Conservation (phyloP, 2,113 vertebrate species). For the Brachirus orientalis region DNA sequence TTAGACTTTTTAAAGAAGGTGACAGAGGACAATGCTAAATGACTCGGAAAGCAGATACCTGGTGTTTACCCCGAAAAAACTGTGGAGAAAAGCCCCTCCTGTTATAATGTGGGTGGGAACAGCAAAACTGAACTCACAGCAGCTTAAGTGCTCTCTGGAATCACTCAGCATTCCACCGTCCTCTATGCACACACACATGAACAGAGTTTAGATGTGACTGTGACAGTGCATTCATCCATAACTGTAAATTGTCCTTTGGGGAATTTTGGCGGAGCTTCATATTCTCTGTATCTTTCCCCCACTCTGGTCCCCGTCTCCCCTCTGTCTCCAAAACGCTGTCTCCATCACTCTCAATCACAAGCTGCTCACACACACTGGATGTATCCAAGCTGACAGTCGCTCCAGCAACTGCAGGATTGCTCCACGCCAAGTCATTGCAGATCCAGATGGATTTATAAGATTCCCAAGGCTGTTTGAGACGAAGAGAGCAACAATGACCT, state of each 20-base stretch:
- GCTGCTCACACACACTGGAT: conserved; percentile 26
- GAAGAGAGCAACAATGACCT: neutral
- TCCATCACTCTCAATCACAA: conserved; percentile 57
- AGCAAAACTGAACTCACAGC: conserved; percentile 73
- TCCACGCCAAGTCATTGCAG: conserved; percentile 17
- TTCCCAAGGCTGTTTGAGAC: neutral
- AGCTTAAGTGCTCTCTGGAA: conserved; percentile 80
- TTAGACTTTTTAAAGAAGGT: conserved; percentile 63
- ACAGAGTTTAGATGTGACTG: conserved; percentile 69
- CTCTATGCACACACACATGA: conserved; percentile 45
- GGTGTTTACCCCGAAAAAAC: conserved; percentile 64
- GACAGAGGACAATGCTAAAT: conserved; percentile 68
- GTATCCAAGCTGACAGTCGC: conserved; percentile 28
- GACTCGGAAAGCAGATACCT: conserved; percentile 72
- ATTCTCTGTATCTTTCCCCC: conserved; percentile 41
- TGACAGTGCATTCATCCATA: conserved; percentile 76
- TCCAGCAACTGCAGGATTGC: conserved; percentile 33
- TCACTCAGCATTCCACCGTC: conserved; percentile 71
- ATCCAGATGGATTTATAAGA: conserved; percentile 40
- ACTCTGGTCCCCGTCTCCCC: conserved; percentile 29
- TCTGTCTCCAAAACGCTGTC: conserved; percentile 62
- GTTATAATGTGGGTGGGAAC: conserved; percentile 56
- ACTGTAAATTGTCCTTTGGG: conserved; percentile 78
- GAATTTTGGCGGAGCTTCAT: conserved; percentile 70
- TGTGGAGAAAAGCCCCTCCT: conserved; percentile 66